Evolutionary conservation across 2,113 vertebrate species (phyloP).

Genomic region (Otus sunia): DNA sequence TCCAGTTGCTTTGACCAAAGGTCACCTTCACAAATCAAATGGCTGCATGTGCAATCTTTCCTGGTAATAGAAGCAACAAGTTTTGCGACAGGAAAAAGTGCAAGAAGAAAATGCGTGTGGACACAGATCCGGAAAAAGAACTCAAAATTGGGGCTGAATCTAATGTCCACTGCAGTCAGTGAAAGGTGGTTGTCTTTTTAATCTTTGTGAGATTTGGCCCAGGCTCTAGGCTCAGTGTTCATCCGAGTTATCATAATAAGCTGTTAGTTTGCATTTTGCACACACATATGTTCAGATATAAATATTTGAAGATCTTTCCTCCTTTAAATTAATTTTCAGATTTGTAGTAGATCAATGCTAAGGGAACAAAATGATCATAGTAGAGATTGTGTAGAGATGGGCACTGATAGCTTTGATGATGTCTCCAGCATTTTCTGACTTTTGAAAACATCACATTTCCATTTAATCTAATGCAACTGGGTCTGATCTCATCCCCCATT

Average conservation of each 20-base stretch:
- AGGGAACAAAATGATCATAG: constrained; percentile 30
- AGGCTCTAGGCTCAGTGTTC: not conserved
- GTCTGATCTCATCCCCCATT: not conserved
- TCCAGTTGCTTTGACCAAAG: not conserved
- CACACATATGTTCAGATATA: not conserved
- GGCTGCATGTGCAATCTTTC: not conserved
- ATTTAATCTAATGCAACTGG: not conserved
- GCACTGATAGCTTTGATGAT: constrained; percentile 40
- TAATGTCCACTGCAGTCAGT: not conserved
- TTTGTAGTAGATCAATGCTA: constrained; percentile 48
- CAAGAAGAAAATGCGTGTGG: not conserved
- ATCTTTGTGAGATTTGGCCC: not conserved
- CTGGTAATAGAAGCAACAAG: rapidly evolving
- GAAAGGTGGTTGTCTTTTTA: not conserved
- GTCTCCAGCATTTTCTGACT: constrained; percentile 17
- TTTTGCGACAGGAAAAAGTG: not conserved
- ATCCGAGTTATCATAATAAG: not conserved
- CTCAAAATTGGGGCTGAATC: not conserved
- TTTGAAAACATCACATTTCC: constrained; percentile 36
- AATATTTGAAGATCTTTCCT: constrained; percentile 50
- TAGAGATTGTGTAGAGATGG: constrained; percentile 41
- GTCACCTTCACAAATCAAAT: not conserved
- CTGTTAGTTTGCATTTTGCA: not conserved
- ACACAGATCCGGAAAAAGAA: not conserved
- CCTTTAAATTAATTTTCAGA: constrained; percentile 44